Conservation (phyloP, 2,113 vertebrate species). For the Galbula dea region DNA sequence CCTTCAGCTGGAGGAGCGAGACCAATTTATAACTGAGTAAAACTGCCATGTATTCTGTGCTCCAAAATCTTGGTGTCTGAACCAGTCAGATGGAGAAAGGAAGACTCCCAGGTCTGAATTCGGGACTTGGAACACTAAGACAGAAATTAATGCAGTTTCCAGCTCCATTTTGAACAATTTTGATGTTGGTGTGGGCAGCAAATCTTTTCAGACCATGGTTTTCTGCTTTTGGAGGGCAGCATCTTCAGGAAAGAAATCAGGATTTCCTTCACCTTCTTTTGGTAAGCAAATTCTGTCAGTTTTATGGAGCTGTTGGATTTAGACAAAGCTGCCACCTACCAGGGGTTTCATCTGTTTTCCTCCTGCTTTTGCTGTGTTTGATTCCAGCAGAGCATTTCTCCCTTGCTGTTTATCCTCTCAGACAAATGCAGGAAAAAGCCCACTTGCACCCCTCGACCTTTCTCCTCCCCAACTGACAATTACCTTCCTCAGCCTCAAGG, state of each 20-base stretch:
- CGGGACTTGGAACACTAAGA: not conserved
- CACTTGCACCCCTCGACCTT: conserved; percentile 78
- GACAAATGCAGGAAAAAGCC: conserved; percentile 80
- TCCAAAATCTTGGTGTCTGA: not conserved
- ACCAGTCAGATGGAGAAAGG: not conserved
- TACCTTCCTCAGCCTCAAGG: conserved; percentile 75
- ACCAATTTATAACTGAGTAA: not conserved
- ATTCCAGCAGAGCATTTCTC: conserved; percentile 54
- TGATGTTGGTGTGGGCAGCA: not conserved
- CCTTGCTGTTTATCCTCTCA: conserved; percentile 71
- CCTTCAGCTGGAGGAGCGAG: not conserved
- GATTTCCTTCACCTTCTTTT: not conserved
- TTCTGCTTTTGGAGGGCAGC: not conserved
- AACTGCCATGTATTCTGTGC: rapidly evolving
- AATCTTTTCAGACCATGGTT: not conserved
- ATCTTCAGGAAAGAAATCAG: not conserved
- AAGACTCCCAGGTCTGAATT: not conserved
- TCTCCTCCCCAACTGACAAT: conserved; percentile 67
- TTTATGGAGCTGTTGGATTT: conserved; percentile 37
- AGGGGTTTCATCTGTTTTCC: conserved; percentile 39
- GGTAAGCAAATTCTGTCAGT: not conserved
- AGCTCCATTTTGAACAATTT: not conserved
- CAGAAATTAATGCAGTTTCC: rapidly evolving
- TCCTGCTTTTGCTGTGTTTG: conserved; percentile 56
- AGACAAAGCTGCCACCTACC: conserved; percentile 35